Base-by-base conservation (phyloP, 2,113 vertebrate species). In the Ciconia boyciana region DNA sequence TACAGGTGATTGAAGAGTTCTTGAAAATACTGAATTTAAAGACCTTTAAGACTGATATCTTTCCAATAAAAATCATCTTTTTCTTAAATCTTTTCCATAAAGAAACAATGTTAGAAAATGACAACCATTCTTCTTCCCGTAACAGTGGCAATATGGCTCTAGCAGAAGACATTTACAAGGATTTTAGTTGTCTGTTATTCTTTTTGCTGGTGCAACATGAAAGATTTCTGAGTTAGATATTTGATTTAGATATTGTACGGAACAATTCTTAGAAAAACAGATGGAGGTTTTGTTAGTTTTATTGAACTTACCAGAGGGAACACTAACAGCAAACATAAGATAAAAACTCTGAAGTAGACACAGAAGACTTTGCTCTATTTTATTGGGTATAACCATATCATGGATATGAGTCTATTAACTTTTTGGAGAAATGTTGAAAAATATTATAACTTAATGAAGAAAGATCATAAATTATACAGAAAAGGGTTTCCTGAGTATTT, bases 241-340 rank as follows among this genome's bases (percentile, higher is more conserved):
- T 72, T 62, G 17, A 75, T 25, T 34, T 74, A 43, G 43, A 62
- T 49, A 31, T 29, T 36, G 21, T 31, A 61, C 8, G 25, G 20
- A 92, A 91, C 32, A 68, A 66, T 54, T 71, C 57, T 69, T 82
- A 48, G 82, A 92, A 69, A 68, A 64, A 46, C 25, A 96, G 77
- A 51, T 32, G 8, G 51, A 57, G 22, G 17, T 44, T 96, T 95
- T 83, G 46, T 75, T 91, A 76, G 26, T 70, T 94, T 96, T 96
- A 94, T 72, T 97, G 90, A 97, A 77, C 64, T 83, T 81, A 77
- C 55, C 52, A 51, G n/a, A 80, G 83, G 85, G 77, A 92, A 93
- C 39, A 80, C 29, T 70, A 97, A 85, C 22, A 81, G 80, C 32
- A 92, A 66, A 82, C 65, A 74, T 81, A 82, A 52, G 93, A 94